Base-by-base conservation (phyloP, 2,888 invertebrate species). In the Halictus quadricinctus region DNA sequence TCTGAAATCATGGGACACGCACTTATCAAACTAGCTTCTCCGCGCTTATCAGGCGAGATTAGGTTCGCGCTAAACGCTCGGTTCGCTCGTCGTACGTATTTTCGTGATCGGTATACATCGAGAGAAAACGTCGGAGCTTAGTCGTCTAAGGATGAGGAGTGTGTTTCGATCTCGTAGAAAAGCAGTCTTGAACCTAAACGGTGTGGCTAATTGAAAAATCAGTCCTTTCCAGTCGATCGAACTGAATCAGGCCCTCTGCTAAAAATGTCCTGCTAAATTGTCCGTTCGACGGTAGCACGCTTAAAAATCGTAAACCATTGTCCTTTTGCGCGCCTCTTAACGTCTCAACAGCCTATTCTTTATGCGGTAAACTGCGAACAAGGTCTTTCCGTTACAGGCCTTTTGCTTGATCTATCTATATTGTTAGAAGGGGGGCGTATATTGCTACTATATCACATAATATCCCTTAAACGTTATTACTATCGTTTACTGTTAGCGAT, bases 371-470 rank as follows among this genome's bases (percentile, higher is more conserved):
- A 70, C 21, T 70, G 43, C 70, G 43, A 70, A 43, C 13, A 43
- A 70, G 70, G 12, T 80, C 76, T 64, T 58, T 72, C 50, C 72
- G 60, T 77, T 75, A 75, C 72, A 41, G 41, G 50, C 73, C 72
- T 36, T 29, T 73, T 70, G 58, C 69, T 74, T 73, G 41, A 50
- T 80, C 81, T 88, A 88, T 69, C 83, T 91, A 87, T 76, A 87
- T 72, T 5, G 79, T 85, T 82, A 85, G 83, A 70, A 86, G 86
- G 80, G 79, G 80, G 79, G 87, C 86, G 81, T 87, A 89, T 91
- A 91, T 91, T 90, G 91, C 91, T 91, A 91, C 84, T 88, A 83
- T 91, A 91, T 91, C 91, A 91, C 91, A 91, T 90, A 90, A 81
- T 89, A 89, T 89, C 87, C 84, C 86, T 86, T 87, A 90, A 36